Conservation (phyloP, 2,888 invertebrate genomes). For the Caenorhabditis sulstoni region DNA sequence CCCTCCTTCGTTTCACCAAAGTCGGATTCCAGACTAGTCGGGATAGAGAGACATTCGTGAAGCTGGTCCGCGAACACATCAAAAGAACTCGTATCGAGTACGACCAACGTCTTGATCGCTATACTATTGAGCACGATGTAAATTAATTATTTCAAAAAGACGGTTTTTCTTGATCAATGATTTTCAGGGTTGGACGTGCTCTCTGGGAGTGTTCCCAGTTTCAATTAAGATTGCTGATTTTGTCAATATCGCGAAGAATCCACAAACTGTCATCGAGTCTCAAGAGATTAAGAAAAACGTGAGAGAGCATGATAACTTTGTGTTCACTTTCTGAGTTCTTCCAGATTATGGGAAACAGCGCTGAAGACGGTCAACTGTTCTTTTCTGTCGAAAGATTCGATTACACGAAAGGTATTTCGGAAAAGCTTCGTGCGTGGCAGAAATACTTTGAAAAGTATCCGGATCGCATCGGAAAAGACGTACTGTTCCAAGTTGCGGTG, state of each 20-base stretch:
- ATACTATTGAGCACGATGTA: constrained; percentile 70
- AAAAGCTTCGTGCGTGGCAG: constrained; percentile 71
- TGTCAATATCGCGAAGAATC: constrained; percentile 67
- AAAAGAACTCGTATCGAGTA: constrained; percentile 69
- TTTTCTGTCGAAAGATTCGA: constrained; percentile 78
- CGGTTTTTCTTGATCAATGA: too few species aligned
- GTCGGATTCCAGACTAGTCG: constrained; percentile 78
- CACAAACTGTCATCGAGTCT: constrained; percentile 63
- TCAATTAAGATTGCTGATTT: constrained; percentile 78
- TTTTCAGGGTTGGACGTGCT: constrained; percentile 73
- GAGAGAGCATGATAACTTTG: too few species aligned
- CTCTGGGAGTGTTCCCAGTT: constrained; percentile 77
- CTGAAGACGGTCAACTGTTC: constrained; percentile 70
- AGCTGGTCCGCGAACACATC: constrained; percentile 66
- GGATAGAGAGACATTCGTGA: constrained; percentile 72
- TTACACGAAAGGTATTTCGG: constrained; percentile 76
- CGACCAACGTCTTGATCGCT: constrained; percentile 70
- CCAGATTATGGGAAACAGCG: constrained; percentile 63
- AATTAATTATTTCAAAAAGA: too few species aligned
- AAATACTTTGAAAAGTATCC: constrained; percentile 71
- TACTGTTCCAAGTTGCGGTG: constrained; percentile 74
- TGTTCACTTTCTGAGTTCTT: constrained; percentile 12
- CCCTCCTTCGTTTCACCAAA: constrained; percentile 74
- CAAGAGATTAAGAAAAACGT: constrained; percentile 68
- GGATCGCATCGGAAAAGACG: constrained; percentile 71